Percentiles rank a stretch among this genome's conserved stretches.
These are phyloP conservation scores for Mungos mungo DNA, from an alignment of 2,113 vertebrate species.

Conservation along the genomic window DNA sequence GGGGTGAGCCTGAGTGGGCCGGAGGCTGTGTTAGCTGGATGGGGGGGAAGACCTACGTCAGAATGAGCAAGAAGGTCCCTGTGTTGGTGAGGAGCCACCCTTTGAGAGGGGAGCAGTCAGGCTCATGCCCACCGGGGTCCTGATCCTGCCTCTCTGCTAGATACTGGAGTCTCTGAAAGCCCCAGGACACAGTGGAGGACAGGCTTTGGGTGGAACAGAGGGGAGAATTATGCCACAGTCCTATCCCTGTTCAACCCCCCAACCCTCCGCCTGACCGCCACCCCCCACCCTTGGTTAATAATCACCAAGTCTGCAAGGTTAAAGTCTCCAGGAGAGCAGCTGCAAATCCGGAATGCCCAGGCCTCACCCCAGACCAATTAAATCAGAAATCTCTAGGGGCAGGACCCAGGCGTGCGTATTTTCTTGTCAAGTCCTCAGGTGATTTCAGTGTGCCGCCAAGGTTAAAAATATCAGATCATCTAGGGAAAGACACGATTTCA, in stretches of 20 bases:
- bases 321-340: slow-evolving; percentile 34
- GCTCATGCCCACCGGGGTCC: rapidly evolving
- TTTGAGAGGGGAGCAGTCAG: not conserved
- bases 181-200: not conserved
- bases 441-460: slow-evolving; percentile 9
- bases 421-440: slow-evolving; percentile 30
- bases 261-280: not conserved
- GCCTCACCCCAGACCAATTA: slow-evolving; percentile 60
- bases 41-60: not conserved
- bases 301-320: not conserved
- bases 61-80: not conserved
- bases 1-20: not conserved
- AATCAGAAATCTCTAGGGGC: slow-evolving; percentile 37
- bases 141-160: not conserved
- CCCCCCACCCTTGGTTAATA: slow-evolving; percentile 13
- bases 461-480: slow-evolving; percentile 52
- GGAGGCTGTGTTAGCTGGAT: not conserved
- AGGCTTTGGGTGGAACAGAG: not conserved
- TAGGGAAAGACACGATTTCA: not conserved
- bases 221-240: not conserved
- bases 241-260: not conserved
- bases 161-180: not conserved
- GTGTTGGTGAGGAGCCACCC: not conserved
- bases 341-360: not conserved
- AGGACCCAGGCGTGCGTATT: not conserved